A percentile compares a stretch with the other conserved stretches of the same genome.
phyloP scores from a whole-genome alignment of 2,888 invertebrate species.

The Tenthredo mesomela region DNA sequence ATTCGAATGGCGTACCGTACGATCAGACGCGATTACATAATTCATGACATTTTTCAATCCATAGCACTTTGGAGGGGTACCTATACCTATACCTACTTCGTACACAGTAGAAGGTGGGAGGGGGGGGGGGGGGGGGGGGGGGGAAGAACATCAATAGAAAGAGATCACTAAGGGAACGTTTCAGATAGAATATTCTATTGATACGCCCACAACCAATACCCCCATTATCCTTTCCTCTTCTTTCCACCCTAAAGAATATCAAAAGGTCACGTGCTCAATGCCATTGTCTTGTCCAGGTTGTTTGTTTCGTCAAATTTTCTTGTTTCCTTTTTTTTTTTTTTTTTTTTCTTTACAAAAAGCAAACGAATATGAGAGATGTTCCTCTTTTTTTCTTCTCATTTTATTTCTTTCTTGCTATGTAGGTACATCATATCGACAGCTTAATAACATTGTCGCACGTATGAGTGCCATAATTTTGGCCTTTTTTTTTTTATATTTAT shows the following conservation, averaged over 20 bases:
- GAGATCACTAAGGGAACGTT: conserved; percentile 20
- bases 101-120: too few relatives aligned
- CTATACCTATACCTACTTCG: background rate
- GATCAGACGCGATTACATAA: conserved; percentile 6
- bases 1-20: background rate
- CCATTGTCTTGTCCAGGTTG: background rate
- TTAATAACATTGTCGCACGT: too few relatives aligned
- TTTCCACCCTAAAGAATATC: background rate
- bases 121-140: too few relatives aligned
- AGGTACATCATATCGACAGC: too few relatives aligned
- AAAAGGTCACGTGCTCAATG: background rate
- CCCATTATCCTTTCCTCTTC: conserved; percentile 23
- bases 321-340: background rate
- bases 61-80: conserved; percentile 14
- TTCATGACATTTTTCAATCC: conserved; percentile 40
- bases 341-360: too few relatives aligned
- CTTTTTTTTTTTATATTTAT: too few relatives aligned
- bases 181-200: conserved; percentile 44
- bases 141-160: conserved; percentile 20
- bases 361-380: too few relatives aligned
- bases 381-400: too few relatives aligned
- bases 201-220: conserved; percentile 19
- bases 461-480: too few relatives aligned
- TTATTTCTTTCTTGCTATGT: too few relatives aligned
- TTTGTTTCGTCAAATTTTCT: background rate